A percentile compares a stretch with the other conserved stretches of the same genome.
phyloP scores from a whole-genome alignment of 2,888 invertebrate genomes.

The Abrostola triplasia region DNA sequence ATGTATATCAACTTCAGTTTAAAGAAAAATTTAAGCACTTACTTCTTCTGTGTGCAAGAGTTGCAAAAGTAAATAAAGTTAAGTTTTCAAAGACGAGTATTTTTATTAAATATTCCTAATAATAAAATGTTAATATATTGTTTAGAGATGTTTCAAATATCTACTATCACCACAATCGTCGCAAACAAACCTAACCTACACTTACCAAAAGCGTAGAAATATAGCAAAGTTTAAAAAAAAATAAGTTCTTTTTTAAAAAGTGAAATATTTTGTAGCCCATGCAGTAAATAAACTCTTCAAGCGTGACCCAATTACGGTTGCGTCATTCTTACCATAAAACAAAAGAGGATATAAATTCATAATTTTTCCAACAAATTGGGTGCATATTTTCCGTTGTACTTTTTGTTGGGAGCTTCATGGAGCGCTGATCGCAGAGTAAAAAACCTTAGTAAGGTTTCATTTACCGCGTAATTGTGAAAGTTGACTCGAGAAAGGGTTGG shows the following conservation, averaged over 20 bases:
- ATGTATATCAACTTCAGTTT: conserved; percentile 13
- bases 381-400: conserved; percentile 19
- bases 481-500: not conserved
- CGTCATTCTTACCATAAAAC: conserved; percentile 22
- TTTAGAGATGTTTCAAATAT: too few relatives aligned
- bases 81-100: too few relatives aligned
- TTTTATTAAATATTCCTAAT: too few relatives aligned
- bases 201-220: not conserved
- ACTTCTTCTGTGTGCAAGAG: not conserved
- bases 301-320: conserved; percentile 25
- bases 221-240: too few relatives aligned
- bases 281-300: conserved; percentile 32
- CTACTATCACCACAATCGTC: too few relatives aligned
- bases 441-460: not conserved
- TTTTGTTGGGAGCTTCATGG: conserved; percentile 8
- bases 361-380: conserved; percentile 39
- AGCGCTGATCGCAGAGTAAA: conserved; percentile 6
- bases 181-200: not conserved
- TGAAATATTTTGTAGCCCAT: not conserved
- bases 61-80: too few relatives aligned
- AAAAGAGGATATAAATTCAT: conserved; percentile 24
- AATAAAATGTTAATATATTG: too few relatives aligned
- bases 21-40: not conserved
- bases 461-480: not conserved
- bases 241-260: too few relatives aligned